Percentiles rank a stretch among this genome's conserved stretches.
phyloP scores from a whole-genome alignment of 2,113 vertebrate species.

The Eulacestoma nigropectus region DNA sequence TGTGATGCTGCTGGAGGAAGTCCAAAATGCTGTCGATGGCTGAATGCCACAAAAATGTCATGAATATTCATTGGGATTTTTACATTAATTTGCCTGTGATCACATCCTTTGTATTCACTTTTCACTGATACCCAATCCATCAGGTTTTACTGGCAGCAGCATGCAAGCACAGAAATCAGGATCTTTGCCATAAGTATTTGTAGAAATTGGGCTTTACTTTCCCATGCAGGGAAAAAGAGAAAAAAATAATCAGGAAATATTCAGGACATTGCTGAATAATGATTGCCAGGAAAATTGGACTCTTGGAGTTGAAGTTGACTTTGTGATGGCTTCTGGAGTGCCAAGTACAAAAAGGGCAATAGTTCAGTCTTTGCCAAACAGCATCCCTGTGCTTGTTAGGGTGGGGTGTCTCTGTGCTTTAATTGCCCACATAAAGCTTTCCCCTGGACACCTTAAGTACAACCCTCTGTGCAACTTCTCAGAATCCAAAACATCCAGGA shows the following conservation, averaged over 20 bases:
- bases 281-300: not conserved
- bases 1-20: not conserved
- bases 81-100: not conserved
- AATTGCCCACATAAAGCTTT: not conserved
- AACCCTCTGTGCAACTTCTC: not conserved
- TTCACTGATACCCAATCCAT: not conserved
- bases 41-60: not conserved
- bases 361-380: not conserved
- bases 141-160: not conserved
- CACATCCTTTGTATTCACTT: not conserved
- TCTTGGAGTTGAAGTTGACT: not conserved
- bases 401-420: not conserved
- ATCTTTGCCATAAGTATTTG: not conserved
- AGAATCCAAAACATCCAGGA: not conserved
- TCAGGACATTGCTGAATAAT: not conserved
- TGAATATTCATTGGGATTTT: not conserved
- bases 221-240: not conserved
- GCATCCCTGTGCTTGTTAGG: not conserved
- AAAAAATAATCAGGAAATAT: not conserved
- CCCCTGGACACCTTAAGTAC: not conserved
- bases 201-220: not conserved
- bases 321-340: not conserved
- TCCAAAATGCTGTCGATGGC: not conserved
- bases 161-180: not conserved
- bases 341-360: not conserved